Percentiles rank a stretch among this genome's conserved stretches.
Evolutionary conservation across 1,140 invertebrate species (phyloP).

Genomic region (Cotesia glomerata): DNA sequence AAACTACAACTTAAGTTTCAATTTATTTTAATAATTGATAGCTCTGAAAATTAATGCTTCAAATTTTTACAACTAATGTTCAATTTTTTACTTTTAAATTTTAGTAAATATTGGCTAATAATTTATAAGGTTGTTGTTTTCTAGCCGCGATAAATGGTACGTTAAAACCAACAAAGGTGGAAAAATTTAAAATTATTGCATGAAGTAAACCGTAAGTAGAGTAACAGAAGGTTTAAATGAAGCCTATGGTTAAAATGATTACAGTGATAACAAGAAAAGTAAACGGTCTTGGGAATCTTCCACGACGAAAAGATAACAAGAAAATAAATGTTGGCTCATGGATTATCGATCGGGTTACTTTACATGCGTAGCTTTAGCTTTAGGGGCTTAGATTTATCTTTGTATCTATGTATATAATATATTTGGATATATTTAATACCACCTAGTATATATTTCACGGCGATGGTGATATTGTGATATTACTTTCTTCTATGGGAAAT

Average conservation of each 20-base stretch:
- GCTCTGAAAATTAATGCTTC: too few relatives aligned
- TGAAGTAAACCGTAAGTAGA: not conserved
- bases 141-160: too few relatives aligned
- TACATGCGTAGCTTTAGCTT: not conserved
- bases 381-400: not conserved
- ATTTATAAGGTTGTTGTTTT: too few relatives aligned
- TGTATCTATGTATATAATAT: not conserved
- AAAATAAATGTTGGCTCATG: slow-evolving; percentile 27
- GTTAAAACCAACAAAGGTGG: too few relatives aligned
- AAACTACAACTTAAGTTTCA: too few relatives aligned
- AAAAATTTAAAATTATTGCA: too few relatives aligned
- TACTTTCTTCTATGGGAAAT: not conserved
- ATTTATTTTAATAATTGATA: too few relatives aligned
- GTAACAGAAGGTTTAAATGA: not conserved
- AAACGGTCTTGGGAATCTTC: slow-evolving; percentile 11
- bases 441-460: not conserved
- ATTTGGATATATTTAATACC: not conserved
- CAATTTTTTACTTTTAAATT: too few relatives aligned
- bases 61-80: too few relatives aligned
- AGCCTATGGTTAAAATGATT: not conserved
- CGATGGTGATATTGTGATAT: not conserved
- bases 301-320: not conserved
- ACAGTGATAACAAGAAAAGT: slow-evolving; percentile 6
- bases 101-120: too few relatives aligned
- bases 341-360: slow-evolving; percentile 19